These are phyloP conservation scores for Laticauda colubrina DNA, from an alignment of 2,113 vertebrate species.

Conservation along the genomic window DNA sequence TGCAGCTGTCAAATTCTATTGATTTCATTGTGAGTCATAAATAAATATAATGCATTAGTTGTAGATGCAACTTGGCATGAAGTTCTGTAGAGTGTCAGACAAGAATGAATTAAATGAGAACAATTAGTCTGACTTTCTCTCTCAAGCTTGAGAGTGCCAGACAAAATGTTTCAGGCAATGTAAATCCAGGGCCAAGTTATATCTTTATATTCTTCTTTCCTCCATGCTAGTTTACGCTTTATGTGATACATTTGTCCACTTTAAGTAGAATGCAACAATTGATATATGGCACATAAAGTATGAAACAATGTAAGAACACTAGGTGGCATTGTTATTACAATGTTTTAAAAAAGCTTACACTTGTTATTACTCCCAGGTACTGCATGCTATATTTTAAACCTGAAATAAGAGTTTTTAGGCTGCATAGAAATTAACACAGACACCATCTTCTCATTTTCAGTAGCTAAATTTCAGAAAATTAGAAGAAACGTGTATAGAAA, in stretches of 20 bases:
- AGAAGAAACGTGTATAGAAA: fast-evolving
- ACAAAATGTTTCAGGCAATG: background rate
- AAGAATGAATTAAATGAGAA: background rate
- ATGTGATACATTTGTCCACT: fast-evolving
- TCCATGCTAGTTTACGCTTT: background rate
- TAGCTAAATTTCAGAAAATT: fast-evolving
- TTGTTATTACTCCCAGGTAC: fast-evolving
- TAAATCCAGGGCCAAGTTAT: background rate
- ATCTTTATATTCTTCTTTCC: background rate
- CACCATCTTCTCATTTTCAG: fast-evolving
- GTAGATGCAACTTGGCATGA: background rate
- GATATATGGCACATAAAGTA: slow-evolving; percentile 7
- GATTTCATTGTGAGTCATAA: background rate
- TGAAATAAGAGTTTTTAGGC: background rate
- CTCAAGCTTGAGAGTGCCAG: background rate
- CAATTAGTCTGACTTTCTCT: background rate
- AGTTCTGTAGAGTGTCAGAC: background rate
- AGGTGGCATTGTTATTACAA: slow-evolving; percentile 79
- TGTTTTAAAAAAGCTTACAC: slow-evolving; percentile 36
- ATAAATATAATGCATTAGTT: background rate
- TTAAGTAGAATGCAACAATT: fast-evolving
- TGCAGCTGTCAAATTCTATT: background rate
- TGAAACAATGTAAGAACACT: slow-evolving; percentile 49
- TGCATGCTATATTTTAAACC: background rate
- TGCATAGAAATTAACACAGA: background rate